Evolutionary conservation across 2,888 invertebrate genomes (phyloP).

Genomic region (Phengaris arion): DNA sequence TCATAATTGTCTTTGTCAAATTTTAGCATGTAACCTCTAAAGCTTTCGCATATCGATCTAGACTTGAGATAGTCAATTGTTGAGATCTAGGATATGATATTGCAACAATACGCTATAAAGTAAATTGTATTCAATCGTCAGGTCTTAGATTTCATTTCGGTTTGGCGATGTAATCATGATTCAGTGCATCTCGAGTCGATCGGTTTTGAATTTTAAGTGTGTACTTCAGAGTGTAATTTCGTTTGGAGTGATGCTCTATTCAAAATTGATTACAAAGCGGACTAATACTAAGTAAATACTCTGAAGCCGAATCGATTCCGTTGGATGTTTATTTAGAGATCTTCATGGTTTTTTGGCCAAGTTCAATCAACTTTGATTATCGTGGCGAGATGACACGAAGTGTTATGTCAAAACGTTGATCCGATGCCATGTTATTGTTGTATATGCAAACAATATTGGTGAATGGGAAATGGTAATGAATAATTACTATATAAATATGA

Average conservation of each 20-base stretch:
- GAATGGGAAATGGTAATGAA: background rate
- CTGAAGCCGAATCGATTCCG: constrained; percentile 68
- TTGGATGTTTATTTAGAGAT: constrained; percentile 70
- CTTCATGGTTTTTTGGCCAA: constrained; percentile 66
- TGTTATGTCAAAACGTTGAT: constrained; percentile 55
- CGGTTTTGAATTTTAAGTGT: constrained; percentile 36
- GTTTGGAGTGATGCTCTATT: constrained; percentile 43
- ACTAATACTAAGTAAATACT: constrained; percentile 77
- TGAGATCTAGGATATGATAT: constrained; percentile 49
- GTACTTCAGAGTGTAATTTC: constrained; percentile 44
- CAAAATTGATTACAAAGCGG: constrained; percentile 69
- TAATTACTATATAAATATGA: constrained; percentile 1
- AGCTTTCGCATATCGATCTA: constrained; percentile 22
- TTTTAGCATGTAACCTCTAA: constrained; percentile 6
- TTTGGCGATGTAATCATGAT: constrained; percentile 40
- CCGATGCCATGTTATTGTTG: constrained; percentile 47
- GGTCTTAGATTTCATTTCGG: constrained; percentile 46
- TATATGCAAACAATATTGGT: constrained; percentile 34
- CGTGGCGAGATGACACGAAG: constrained; percentile 55
- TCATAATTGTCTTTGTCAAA: constrained; percentile 7
- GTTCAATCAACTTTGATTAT: constrained; percentile 61
- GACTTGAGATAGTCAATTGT: constrained; percentile 39
- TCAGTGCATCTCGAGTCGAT: constrained; percentile 32
- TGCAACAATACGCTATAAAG: constrained; percentile 37
- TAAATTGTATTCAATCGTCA: constrained; percentile 45